Conservation (phyloP, 2,113 vertebrate species). For the Tragulus kanchil region DNA sequence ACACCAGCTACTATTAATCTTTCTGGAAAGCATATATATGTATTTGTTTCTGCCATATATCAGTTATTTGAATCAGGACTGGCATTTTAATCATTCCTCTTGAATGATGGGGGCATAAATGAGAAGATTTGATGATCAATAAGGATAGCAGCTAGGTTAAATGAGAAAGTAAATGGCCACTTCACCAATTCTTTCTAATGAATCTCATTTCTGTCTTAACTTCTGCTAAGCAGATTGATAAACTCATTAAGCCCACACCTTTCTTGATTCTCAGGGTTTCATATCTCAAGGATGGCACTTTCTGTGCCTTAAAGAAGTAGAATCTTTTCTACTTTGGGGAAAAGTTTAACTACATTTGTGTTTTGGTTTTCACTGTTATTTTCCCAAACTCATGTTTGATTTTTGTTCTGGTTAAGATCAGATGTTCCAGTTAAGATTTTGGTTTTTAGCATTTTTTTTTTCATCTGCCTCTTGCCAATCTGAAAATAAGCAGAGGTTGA, state of each 20-base stretch:
- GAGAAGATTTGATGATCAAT: conserved; percentile 85
- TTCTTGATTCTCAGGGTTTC: background rate
- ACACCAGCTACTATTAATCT: conserved; percentile 84
- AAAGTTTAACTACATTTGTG: background rate
- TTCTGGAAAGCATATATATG: conserved; percentile 78
- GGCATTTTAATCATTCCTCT: conserved; percentile 87
- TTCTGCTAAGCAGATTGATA: conserved; percentile 71
- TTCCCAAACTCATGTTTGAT: background rate
- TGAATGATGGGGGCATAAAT: conserved; percentile 81
- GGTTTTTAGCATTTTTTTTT: background rate
- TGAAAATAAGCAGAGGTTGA: background rate
- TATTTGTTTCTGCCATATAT: conserved; percentile 82
- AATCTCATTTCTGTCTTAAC: conserved; percentile 47
- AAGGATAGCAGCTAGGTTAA: conserved; percentile 69
- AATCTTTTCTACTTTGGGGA: background rate
- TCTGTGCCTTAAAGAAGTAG: background rate
- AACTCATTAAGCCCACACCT: conserved; percentile 32
- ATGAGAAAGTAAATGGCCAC: conserved; percentile 81
- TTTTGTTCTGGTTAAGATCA: background rate
- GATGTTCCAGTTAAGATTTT: background rate
- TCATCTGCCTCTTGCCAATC: background rate
- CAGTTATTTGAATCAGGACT: conserved; percentile 88
- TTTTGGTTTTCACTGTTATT: conserved; percentile 5
- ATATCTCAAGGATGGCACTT: background rate
- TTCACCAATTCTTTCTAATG: conserved; percentile 70